Percentiles rank a stretch among this genome's conserved stretches.
phyloP scores from a whole-genome alignment of 1,140 invertebrate species.

The Drosophila tristis region DNA sequence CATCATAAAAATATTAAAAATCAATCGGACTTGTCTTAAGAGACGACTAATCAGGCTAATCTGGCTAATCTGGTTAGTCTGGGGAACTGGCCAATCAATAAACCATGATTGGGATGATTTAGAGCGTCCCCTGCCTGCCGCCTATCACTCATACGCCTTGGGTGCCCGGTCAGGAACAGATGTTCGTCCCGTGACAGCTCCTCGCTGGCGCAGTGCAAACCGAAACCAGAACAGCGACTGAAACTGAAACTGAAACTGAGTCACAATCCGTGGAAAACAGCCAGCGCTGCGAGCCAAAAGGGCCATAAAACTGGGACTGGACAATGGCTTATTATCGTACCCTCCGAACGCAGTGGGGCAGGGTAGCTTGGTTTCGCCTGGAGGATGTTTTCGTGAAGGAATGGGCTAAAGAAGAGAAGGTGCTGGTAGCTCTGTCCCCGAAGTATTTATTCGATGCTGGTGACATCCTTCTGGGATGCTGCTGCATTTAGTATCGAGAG shows the following conservation, averaged over 20 bases:
- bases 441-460: too few species aligned
- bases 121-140: not conserved
- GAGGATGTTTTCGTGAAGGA: too few species aligned
- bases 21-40: too few species aligned
- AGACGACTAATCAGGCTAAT: too few species aligned
- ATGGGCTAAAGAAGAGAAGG: too few species aligned
- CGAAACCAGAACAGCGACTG: not conserved
- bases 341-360: not conserved
- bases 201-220: not conserved
- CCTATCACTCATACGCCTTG: conserved; percentile 56
- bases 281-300: not conserved
- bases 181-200: conserved; percentile 18
- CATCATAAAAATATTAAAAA: too few species aligned
- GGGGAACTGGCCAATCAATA: not conserved
- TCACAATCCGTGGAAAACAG: conserved; percentile 9
- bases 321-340: conserved; percentile 45
- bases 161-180: conserved; percentile 29
- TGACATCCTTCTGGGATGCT: too few species aligned
- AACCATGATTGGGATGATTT: conserved; percentile 31
- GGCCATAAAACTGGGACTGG: conserved; percentile 6
- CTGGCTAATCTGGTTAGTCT: conserved; percentile 17
- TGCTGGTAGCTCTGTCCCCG: too few species aligned
- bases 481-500: too few species aligned
- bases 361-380: not conserved
- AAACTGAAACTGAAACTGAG: conserved; percentile 22